A percentile compares a stretch with the other conserved stretches of the same genome.
Conservation (phyloP, 2,888 invertebrate species). For the Tortrix viridana region DNA sequence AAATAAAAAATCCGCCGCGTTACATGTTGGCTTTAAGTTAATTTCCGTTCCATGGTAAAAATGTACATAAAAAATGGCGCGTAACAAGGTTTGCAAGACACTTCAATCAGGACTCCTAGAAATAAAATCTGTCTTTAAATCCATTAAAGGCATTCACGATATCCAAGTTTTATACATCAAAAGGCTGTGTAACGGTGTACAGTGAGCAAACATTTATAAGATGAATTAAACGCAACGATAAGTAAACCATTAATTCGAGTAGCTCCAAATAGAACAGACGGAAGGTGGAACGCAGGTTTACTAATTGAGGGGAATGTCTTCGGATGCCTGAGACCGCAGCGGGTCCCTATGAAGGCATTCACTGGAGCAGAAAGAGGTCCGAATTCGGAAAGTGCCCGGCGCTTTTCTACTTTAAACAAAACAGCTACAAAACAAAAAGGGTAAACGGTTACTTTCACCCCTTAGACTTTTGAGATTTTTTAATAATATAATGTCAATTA, state of each 20-base stretch:
- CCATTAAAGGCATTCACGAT: no score
- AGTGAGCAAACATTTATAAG: no score
- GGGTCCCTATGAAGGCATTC: constrained; percentile 15
- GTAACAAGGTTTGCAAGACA: no score
- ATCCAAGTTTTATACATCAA: no score
- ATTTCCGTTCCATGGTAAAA: no score
- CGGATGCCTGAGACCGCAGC: constrained; percentile 11
- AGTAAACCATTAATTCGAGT: constrained; percentile 4
- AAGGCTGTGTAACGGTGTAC: no score
- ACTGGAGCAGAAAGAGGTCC: constrained; percentile 21
- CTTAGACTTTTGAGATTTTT: constrained; percentile 7
- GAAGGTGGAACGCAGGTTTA: constrained; percentile 5
- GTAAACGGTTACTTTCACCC: constrained; percentile 1
- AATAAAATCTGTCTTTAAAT: no score
- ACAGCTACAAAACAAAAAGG: constrained; percentile 3
- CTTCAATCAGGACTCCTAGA: no score
- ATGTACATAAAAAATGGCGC: no score
- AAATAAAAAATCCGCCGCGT: no score
- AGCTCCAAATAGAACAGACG: constrained; percentile 6
- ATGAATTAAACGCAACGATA: background rate
- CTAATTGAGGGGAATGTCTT: constrained; percentile 23
- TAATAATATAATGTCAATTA: no score
- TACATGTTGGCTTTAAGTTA: no score
- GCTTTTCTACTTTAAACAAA: constrained; percentile 20
- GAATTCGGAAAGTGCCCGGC: constrained; percentile 12